Conservation (phyloP, 2,797 vertebrate genomes). For the Spea hammondii region DNA sequence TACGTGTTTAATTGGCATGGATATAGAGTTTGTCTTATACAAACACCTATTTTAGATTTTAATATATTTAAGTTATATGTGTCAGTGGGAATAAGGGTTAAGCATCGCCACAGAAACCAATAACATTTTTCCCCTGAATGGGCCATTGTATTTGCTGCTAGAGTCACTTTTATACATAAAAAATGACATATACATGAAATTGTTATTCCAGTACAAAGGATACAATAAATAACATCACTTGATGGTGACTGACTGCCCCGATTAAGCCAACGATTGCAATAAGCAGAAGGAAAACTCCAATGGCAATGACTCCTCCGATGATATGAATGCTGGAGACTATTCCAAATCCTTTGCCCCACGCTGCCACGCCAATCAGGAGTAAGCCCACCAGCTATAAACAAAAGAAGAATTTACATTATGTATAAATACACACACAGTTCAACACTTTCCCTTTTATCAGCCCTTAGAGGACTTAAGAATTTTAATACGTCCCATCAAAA, state of each 20-base stretch:
- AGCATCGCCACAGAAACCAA: too few species aligned
- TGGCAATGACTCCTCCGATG: conserved; percentile 89
- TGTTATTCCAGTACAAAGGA: conserved; percentile 67
- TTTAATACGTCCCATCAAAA: neutral
- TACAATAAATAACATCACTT: conserved; percentile 97
- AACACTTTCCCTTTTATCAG: neutral
- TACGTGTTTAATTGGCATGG: too few species aligned
- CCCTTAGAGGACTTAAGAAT: neutral
- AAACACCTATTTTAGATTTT: too few species aligned
- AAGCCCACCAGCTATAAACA: conserved; percentile 82
- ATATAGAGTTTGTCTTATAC: too few species aligned
- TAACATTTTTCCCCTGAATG: too few species aligned
- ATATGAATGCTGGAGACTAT: conserved; percentile 89
- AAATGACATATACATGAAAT: neutral
- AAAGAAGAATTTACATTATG: neutral
- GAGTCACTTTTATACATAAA: too few species aligned
- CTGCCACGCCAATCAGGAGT: conserved; percentile 87
- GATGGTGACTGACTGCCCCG: conserved; percentile 87
- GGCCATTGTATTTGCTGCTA: neutral
- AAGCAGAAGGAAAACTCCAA: conserved; percentile 88
- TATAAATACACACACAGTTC: neutral
- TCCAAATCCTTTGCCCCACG: conserved; percentile 88
- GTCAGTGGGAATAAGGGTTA: too few species aligned
- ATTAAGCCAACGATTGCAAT: conserved; percentile 88
- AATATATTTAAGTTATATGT: too few species aligned